phyloP scores from a whole-genome alignment of 2,797 vertebrate genomes.

The Natrix natrix region DNA sequence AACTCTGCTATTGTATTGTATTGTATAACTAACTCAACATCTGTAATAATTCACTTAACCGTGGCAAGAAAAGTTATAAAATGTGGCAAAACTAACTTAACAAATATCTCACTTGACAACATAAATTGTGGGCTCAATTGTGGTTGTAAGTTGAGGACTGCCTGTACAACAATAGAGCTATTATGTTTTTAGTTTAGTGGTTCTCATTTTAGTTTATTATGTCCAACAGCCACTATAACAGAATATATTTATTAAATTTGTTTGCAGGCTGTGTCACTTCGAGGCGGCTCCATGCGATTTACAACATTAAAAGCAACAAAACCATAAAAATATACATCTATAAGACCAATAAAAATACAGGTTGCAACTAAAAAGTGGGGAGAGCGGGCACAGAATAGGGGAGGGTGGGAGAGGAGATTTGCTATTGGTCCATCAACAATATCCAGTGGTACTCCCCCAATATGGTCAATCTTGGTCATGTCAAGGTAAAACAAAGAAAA shows the following conservation, averaged over 20 bases:
- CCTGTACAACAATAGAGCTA: neutral
- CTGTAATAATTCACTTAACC: no score
- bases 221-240: neutral
- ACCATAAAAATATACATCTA: neutral
- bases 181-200: neutral
- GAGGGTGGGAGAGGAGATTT: neutral
- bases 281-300: neutral
- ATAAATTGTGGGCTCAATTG: no score
- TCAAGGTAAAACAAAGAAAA: neutral
- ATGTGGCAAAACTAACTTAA: no score
- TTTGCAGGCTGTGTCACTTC: neutral
- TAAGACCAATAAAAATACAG: neutral
- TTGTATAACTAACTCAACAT: no score
- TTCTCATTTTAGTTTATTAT: neutral
- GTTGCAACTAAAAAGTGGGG: neutral
- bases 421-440: neutral
- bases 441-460: neutral
- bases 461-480: neutral
- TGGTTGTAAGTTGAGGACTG: no score
- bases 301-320: neutral
- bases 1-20: no score
- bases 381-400: neutral
- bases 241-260: neutral
- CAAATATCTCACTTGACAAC: no score
- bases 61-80: no score